A percentile compares a stretch with the other conserved stretches of the same genome.
Conservation (phyloP, 2,888 invertebrate species). For the Andrena minutula region DNA sequence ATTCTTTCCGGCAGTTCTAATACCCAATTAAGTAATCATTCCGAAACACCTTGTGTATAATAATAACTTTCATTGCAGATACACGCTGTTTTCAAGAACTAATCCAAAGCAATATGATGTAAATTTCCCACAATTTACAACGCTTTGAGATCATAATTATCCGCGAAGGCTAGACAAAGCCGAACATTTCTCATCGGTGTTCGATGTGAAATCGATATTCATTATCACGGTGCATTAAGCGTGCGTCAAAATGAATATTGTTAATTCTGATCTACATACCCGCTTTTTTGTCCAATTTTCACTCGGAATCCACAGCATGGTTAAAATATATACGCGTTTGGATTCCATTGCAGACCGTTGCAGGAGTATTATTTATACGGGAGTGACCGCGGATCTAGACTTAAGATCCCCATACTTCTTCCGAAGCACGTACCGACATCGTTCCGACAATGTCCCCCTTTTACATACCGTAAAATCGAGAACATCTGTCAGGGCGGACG, state of each 20-base stretch:
- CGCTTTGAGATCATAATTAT: no score
- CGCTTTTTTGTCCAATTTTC: not conserved
- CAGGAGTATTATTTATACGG: slow-evolving; percentile 32
- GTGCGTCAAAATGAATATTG: not conserved
- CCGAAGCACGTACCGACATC: slow-evolving; percentile 28
- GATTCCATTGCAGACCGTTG: not conserved
- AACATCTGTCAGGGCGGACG: slow-evolving; percentile 30
- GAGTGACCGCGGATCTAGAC: slow-evolving; percentile 26
- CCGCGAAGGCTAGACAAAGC: not conserved
- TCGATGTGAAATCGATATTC: not conserved
- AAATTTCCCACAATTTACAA: no score
- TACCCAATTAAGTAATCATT: no score
- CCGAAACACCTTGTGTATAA: no score
- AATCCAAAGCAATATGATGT: no score
- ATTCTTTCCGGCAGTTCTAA: no score
- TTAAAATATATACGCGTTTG: slow-evolving; percentile 8
- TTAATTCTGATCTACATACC: slow-evolving; percentile 25
- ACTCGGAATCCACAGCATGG: not conserved
- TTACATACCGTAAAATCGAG: slow-evolving; percentile 51
- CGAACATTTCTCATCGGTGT: not conserved
- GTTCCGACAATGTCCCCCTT: slow-evolving; percentile 48
- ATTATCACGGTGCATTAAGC: not conserved
- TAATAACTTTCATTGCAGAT: no score
- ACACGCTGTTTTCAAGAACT: no score
- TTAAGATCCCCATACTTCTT: slow-evolving; percentile 49